Evolutionary conservation across 2,888 invertebrate genomes (phyloP), one percentile per base, ranked within the genome.

Genomic region (Notocelia uddmanniana): DNA sequence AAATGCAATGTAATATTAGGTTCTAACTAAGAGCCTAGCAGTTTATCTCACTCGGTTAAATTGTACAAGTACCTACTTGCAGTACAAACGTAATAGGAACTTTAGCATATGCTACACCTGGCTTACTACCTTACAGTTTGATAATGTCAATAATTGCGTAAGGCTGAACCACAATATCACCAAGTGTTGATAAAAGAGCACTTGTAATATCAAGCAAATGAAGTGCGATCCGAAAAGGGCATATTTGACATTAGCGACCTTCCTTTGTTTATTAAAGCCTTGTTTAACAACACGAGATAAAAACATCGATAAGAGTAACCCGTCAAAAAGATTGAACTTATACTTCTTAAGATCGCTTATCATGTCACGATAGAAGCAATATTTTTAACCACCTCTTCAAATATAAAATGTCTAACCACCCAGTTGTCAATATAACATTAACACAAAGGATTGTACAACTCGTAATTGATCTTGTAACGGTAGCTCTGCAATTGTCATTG

Each of bases 261-360:
- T 72, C 64, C 50, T 68, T 72, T 68, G 67, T 68, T 67, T 72
- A 60, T 60, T 41, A 23, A 60, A 50, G 11, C 45, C 34, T 3
- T 37, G 52, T 37, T 37, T n/a, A 52, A 52, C 15, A 19, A 15
- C 37, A 21, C 18, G 13, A 13, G 50, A 63, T 63, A 1, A 52
- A 9, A 10, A 21, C 34, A 19, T 15, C 15, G 52, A 63, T 21
- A 34, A 52, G 3, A 34, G 11, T 21, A 5, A 45, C 31, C 52
- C 15, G 19, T 21, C 52, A 52, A 52, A 21, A 34, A 62, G 31
- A 26, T 50, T 45, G n/a, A 62, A 48, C 26, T n/a, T 50, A 59
- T 59, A n/a, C 60, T 13, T 34, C 52, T 64, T 23, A 23, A 37
- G 64, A 63, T 63, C 52, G 9, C 37, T 52, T 64, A 64, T 64